Conservation (phyloP, 2,113 vertebrate species). For the Ctenodactylus gundi region DNA sequence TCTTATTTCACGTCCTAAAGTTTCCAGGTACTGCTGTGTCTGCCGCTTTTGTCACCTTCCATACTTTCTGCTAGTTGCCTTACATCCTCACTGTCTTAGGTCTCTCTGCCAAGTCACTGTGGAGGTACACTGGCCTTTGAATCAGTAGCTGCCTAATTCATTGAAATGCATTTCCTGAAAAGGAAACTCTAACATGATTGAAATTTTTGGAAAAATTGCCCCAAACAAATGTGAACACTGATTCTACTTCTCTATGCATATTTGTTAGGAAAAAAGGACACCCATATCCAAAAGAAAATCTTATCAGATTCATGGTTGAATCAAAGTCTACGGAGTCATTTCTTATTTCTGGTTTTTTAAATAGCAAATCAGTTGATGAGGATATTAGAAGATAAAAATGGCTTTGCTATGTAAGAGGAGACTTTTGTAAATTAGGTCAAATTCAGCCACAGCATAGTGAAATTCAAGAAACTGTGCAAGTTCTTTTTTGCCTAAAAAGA, state of each 20-base stretch:
- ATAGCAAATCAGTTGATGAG: not conserved
- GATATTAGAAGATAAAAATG: not conserved
- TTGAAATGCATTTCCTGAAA: not conserved
- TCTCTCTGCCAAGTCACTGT: not conserved
- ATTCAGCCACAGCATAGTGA: not conserved
- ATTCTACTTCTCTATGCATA: not conserved
- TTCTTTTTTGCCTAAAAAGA: constrained; percentile 21
- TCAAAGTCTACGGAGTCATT: not conserved
- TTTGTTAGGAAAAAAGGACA: not conserved
- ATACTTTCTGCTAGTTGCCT: not conserved
- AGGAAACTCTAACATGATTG: not conserved
- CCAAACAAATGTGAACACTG: constrained; percentile 1
- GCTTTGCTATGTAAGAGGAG: not conserved
- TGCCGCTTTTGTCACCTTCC: not conserved
- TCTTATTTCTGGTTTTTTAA: constrained; percentile 9
- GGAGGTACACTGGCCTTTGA: constrained; percentile 7
- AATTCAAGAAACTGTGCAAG: not conserved
- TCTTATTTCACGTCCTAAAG: not conserved
- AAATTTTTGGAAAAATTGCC: not conserved
- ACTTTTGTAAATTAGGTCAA: not conserved
- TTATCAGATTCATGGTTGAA: not conserved
- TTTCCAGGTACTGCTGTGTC: not conserved
- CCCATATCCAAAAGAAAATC: not conserved
- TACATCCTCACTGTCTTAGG: not conserved
- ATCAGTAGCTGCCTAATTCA: not conserved